Percentiles rank a stretch among this genome's conserved stretches.
phyloP scores from a whole-genome alignment of 92 coral and sea anemone species.

The Porites rus region DNA sequence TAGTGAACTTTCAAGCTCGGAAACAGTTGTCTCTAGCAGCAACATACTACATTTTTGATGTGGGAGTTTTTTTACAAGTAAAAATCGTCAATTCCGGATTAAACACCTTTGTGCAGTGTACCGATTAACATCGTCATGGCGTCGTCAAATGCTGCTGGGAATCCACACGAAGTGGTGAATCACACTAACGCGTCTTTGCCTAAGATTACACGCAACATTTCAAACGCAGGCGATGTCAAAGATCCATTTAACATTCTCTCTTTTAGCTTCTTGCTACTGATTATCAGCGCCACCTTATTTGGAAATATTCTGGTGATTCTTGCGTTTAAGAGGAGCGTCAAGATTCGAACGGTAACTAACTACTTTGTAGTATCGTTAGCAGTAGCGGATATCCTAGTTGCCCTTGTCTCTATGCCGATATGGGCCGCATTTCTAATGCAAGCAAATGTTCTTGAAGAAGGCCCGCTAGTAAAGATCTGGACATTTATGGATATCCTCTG shows the following conservation, averaged over 20 bases:
- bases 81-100: background rate
- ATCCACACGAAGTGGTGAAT: background rate
- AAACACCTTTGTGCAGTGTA: background rate
- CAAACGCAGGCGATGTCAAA: constrained; percentile 25
- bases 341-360: constrained; percentile 91
- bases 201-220: background rate
- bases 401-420: constrained; percentile 85
- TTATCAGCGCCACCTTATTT: constrained; percentile 75
- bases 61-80: background rate
- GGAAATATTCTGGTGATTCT: constrained; percentile 88
- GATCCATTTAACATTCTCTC: constrained; percentile 71
- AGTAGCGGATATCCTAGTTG: constrained; percentile 78
- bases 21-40: background rate
- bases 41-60: background rate
- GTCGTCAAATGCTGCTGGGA: constrained; percentile 6
- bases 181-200: background rate
- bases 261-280: constrained; percentile 71
- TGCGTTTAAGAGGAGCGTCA: constrained; percentile 74
- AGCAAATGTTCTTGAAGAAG: constrained; percentile 49
- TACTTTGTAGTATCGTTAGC: constrained; percentile 95
- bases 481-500: constrained; percentile 87
- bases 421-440: constrained; percentile 88
- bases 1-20: background rate
- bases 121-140: background rate
- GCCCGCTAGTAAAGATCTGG: constrained; percentile 68